phyloP scores from a whole-genome alignment of 1,140 invertebrate species.

The Danaus plexippus region DNA sequence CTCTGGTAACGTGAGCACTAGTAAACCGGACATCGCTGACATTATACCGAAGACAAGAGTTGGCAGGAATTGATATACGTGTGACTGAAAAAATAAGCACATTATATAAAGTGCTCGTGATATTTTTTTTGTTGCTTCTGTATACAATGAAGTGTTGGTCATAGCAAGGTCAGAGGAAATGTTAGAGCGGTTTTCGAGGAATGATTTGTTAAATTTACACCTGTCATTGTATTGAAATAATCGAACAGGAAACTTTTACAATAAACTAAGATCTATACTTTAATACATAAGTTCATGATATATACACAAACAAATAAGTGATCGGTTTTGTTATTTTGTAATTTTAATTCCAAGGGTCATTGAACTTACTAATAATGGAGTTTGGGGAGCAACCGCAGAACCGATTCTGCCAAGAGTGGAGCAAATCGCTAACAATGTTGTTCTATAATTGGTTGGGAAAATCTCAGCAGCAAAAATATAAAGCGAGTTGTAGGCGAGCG shows the following conservation, averaged over 20 bases:
- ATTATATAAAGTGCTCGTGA: too few relatives aligned
- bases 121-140: too few relatives aligned
- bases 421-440: slow-evolving; percentile 76
- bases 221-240: too few relatives aligned
- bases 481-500: slow-evolving; percentile 74
- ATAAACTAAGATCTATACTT: too few relatives aligned
- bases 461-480: slow-evolving; percentile 81
- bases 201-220: too few relatives aligned
- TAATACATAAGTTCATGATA: too few relatives aligned
- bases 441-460: slow-evolving; percentile 80
- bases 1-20: slow-evolving; percentile 77
- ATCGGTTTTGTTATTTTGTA: too few relatives aligned
- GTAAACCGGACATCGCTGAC: slow-evolving; percentile 74
- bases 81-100: slow-evolving; percentile 38
- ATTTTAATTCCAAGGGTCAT: not conserved
- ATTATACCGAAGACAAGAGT: slow-evolving; percentile 80
- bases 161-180: too few relatives aligned
- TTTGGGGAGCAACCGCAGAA: slow-evolving; percentile 78
- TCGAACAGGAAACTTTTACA: too few relatives aligned
- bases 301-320: too few relatives aligned
- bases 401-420: slow-evolving; percentile 80
- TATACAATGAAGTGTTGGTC: too few relatives aligned
- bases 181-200: too few relatives aligned
- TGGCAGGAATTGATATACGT: slow-evolving; percentile 72
- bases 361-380: slow-evolving; percentile 71